phyloP scores from a whole-genome alignment of 1,140 invertebrate genomes.

The Megalopta genalis region DNA sequence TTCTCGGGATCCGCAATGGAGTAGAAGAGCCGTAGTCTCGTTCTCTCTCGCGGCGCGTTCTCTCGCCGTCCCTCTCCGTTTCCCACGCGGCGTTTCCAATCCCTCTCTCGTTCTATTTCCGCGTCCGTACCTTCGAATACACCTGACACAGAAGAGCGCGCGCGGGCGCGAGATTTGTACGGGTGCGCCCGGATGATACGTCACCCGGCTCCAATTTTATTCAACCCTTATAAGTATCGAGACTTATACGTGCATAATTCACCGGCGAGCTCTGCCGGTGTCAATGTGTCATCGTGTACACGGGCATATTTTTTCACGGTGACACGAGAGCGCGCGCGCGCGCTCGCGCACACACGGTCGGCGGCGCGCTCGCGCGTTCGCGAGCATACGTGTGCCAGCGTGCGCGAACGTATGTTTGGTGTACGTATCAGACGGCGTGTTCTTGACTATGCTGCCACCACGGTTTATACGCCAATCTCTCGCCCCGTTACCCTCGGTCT shows the following conservation, averaged over 20 bases:
- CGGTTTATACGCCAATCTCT: conserved; percentile 33
- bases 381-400: no score
- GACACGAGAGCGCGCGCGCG: not conserved
- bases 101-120: not conserved
- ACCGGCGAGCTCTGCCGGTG: no score
- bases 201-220: not conserved
- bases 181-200: not conserved
- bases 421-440: not conserved
- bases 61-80: not conserved
- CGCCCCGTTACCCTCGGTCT: conserved; percentile 14
- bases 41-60: not conserved
- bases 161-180: no score
- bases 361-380: no score
- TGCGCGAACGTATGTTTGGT: conserved; percentile 1
- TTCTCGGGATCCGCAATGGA: conserved; percentile 65
- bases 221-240: not conserved
- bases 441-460: conserved; percentile 1
- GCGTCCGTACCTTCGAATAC: conserved; percentile 11
- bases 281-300: no score
- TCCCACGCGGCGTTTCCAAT: not conserved
- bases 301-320: conserved; percentile 5
- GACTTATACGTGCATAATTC: not conserved
- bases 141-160: not conserved
- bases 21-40: conserved; percentile 42
- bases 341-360: no score